phyloP scores from a whole-genome alignment of 2,888 invertebrate species.

The Lasioglossum morio region DNA sequence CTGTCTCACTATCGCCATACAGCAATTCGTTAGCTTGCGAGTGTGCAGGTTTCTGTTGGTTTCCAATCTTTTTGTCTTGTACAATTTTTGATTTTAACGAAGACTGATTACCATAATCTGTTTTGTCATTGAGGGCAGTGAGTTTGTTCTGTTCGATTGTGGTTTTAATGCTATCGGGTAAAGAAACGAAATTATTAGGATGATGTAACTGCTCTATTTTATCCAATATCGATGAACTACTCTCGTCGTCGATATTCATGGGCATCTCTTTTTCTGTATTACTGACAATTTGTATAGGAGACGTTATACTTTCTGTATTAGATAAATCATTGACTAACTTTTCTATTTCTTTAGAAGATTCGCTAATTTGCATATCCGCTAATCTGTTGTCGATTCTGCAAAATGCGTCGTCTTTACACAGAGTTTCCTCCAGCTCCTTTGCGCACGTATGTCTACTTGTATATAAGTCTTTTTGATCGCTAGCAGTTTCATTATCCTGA shows the following conservation, averaged over 20 bases:
- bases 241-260: conserved; percentile 74
- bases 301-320: conserved; percentile 61
- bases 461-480: conserved; percentile 26
- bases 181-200: conserved; percentile 55
- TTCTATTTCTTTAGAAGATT: conserved; percentile 70
- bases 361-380: conserved; percentile 64
- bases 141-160: conserved; percentile 47
- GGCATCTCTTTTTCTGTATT: conserved; percentile 58
- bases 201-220: conserved; percentile 76
- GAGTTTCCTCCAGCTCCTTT: conserved; percentile 27
- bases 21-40: conserved; percentile 70
- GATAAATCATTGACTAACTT: conserved; percentile 69
- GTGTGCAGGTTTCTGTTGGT: conserved; percentile 51
- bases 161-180: conserved; percentile 32
- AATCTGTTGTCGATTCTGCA: conserved; percentile 63
- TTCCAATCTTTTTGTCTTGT: conserved; percentile 56
- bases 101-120: conserved; percentile 48
- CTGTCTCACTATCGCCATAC: conserved; percentile 78
- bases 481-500: conserved; percentile 30
- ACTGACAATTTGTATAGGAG: conserved; percentile 56
- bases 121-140: conserved; percentile 43
- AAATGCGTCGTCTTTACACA: conserved; percentile 48
- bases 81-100: conserved; percentile 55
- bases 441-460: conserved; percentile 16
- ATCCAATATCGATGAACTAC: conserved; percentile 73